Evolutionary conservation across 2,797 vertebrate species (phyloP), one percentile per base, ranked within the genome.

Genomic region (Schizopygopsis pylzovi): DNA sequence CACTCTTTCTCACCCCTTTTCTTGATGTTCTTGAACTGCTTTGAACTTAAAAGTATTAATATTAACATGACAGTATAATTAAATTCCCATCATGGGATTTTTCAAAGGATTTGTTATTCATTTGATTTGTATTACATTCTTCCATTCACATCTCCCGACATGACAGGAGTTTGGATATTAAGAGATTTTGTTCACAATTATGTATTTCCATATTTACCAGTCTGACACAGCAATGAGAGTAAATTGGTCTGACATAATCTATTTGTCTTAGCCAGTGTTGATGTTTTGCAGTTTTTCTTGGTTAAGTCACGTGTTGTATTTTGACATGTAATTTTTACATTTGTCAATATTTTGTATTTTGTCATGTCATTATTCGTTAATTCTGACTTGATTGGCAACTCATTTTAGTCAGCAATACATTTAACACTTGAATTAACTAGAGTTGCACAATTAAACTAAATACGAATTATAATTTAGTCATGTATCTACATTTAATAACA

Each of bases 61-160:
- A 2, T 43, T 79, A 54, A 76, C 49, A 43, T 79, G 22, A 63
- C 56, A 20, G 15, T 79, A 43, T 79, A 25, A 70, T 82, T 70
- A 70, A 54, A 25, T 39, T 13, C 47, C 15, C 22, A 52, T 70
- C 65, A 41, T 71, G 37, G 13, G 33, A 52, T 70, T 52, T 54
- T 41, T 56, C 65, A 71, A 54, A 70, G 2, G 33, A 52, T 41
- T 39, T 39, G 63, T 70, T 70, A 81, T 25, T 81, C 10, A 67
- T 47, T 49, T 49, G 37, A 79, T 9, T 79, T 4, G 0, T 43
- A 43, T 61, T 79, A 11, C 15, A 18, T 43, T 43, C 43, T 22
- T 43, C 13, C 13, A 59, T 78, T 78, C 52, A n/a, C 52, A 41
- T 77, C 6, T 41, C 52, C 4, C 1, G 16, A 79, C 22, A 18